Evolutionary conservation across 2,797 vertebrate species (phyloP).

Genomic region (Peromyscus melanophrys): DNA sequence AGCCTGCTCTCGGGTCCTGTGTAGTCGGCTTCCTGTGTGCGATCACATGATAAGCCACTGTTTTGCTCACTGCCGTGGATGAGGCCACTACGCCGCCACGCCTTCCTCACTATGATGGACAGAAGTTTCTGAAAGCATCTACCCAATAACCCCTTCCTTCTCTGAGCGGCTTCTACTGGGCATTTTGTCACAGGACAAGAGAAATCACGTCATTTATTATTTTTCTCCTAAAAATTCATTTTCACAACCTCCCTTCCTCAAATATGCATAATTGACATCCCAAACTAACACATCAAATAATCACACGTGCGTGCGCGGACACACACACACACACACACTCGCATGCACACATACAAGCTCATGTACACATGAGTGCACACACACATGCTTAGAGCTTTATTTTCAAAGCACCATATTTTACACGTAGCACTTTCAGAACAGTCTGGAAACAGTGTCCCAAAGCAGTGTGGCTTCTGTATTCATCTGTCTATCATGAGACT

Average conservation of each 20-base stretch:
- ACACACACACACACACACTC: no score
- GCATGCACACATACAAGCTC: background rate
- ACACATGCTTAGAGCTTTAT: background rate
- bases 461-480: background rate
- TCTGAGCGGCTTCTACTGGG: background rate
- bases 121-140: background rate
- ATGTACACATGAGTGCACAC: background rate
- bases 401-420: constrained; percentile 26
- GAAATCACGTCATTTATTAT: background rate
- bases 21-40: background rate
- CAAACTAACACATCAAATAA: background rate
- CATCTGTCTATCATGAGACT: constrained; percentile 10
- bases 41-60: background rate
- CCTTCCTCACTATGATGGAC: background rate
- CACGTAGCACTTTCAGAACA: background rate
- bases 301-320: background rate
- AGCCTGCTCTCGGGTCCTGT: background rate
- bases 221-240: constrained; percentile 32
- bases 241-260: constrained; percentile 17
- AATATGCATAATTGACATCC: background rate
- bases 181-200: background rate
- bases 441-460: constrained; percentile 42
- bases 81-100: fast-evolving
- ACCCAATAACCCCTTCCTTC: background rate
- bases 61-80: background rate